Percentiles rank a stretch among this genome's conserved stretches.
Conservation (phyloP, 1,140 invertebrate genomes). For the Drosophila bocki region DNA sequence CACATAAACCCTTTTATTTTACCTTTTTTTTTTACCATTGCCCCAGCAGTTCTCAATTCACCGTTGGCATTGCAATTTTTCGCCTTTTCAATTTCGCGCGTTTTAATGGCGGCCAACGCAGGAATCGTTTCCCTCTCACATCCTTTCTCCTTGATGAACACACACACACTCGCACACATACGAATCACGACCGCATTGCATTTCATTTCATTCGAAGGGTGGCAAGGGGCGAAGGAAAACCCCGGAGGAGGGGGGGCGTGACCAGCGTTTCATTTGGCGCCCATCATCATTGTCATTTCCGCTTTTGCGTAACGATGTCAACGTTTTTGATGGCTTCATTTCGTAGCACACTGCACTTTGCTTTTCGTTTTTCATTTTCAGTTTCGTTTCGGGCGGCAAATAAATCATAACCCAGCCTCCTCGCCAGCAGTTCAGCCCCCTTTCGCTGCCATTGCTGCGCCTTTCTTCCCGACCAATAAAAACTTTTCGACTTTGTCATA, state of each 20-base stretch:
- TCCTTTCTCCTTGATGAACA: constrained; percentile 13
- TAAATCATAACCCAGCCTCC: constrained; percentile 69
- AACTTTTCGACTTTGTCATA: constrained; percentile 79
- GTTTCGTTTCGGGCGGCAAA: constrained; percentile 53
- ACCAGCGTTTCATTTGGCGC: constrained; percentile 42
- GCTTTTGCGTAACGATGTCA: constrained; percentile 80
- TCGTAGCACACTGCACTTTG: constrained; percentile 49
- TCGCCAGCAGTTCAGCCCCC: neutral
- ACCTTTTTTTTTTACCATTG: constrained; percentile 24
- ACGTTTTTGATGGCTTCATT: constrained; percentile 82
- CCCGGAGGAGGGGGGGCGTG: neutral
- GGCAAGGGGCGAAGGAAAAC: neutral
- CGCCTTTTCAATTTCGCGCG: constrained; percentile 77
- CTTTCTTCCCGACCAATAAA: constrained; percentile 55
- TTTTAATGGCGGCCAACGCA: constrained; percentile 63
- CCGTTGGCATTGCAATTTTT: constrained; percentile 73
- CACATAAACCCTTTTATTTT: constrained; percentile 18
- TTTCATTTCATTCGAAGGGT: constrained; percentile 54
- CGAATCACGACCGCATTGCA: constrained; percentile 68
- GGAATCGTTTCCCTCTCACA: constrained; percentile 15
- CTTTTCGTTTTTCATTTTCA: constrained; percentile 46
- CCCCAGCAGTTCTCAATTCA: constrained; percentile 18
- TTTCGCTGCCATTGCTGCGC: neutral
- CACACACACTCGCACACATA: constrained; percentile 8
- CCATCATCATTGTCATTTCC: constrained; percentile 80